These are phyloP conservation scores for Heliothis virescens DNA, from an alignment of 1,140 invertebrate genomes.

Conservation along the genomic window DNA sequence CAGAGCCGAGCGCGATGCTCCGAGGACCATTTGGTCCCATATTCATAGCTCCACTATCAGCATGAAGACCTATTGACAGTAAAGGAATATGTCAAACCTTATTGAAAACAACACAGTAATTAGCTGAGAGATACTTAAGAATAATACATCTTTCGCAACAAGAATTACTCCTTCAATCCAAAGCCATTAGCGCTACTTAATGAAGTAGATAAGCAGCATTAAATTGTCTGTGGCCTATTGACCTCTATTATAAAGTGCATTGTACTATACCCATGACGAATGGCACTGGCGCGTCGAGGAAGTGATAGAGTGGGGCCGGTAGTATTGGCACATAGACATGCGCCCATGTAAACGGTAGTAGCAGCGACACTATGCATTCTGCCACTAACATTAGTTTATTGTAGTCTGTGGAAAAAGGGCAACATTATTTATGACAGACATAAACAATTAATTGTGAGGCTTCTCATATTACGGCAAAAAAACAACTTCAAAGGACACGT, in stretches of 20 bases:
- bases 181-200: not conserved
- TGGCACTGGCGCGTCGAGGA: constrained; percentile 99
- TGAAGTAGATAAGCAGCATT: constrained; percentile 13
- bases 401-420: constrained; percentile 90
- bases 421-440: too few species aligned
- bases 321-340: constrained; percentile 99
- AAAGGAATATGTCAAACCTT: not conserved
- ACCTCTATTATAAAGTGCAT: constrained; percentile 42
- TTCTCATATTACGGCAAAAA: too few species aligned
- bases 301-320: constrained; percentile 97
- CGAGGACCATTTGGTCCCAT: constrained; percentile 72
- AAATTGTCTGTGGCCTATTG: constrained; percentile 35
- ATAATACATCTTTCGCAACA: not conserved
- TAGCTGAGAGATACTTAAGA: not conserved
- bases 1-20: constrained; percentile 86
- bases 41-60: constrained; percentile 79
- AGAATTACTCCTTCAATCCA: not conserved
- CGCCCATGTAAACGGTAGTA: constrained; percentile 99
- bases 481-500: too few species aligned
- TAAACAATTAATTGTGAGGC: too few species aligned
- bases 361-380: constrained; percentile 95
- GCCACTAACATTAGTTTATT: constrained; percentile 98
- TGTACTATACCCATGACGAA: constrained; percentile 96
- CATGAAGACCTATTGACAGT: constrained; percentile 83
- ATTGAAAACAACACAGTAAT: not conserved